These are phyloP conservation scores for Xerus rutilus DNA, from an alignment of 2,797 vertebrate species.

Conservation along the genomic window DNA sequence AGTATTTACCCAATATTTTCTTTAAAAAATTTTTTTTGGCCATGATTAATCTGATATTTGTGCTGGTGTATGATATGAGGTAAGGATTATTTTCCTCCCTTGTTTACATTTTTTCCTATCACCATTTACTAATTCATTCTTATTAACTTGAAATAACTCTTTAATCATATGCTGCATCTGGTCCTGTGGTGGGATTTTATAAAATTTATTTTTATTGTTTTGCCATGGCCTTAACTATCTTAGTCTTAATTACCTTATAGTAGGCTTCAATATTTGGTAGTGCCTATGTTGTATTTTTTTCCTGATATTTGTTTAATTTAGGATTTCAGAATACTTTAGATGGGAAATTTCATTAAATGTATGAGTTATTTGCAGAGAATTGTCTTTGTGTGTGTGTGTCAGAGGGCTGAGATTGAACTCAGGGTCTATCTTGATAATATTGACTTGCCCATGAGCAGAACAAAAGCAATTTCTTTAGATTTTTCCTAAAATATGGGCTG, in stretches of 20 bases:
- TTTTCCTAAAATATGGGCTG: background rate
- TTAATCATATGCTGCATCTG: background rate
- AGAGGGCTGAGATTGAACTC: too few relatives aligned
- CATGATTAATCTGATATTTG: background rate
- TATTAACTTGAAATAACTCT: slow-evolving; percentile 14
- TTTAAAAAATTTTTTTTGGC: background rate
- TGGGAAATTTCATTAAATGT: slow-evolving; percentile 33
- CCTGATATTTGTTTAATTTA: slow-evolving; percentile 21
- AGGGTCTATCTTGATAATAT: background rate
- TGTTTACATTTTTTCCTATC: background rate
- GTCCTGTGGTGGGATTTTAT: background rate
- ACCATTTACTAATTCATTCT: background rate
- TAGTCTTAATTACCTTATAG: slow-evolving; percentile 7
- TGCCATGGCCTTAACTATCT: slow-evolving; percentile 18
- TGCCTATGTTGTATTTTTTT: background rate
- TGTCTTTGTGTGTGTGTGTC: background rate
- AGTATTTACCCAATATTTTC: background rate
- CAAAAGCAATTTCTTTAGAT: background rate
- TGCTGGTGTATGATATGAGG: background rate
- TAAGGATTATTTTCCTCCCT: background rate
- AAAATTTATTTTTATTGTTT: background rate
- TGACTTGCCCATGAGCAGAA: background rate
- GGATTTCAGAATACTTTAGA: slow-evolving; percentile 40
- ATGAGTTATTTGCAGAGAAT: background rate
- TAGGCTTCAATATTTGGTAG: background rate